Base-by-base conservation (phyloP, 1,140 invertebrate genomes). In the Drosophila pruinosa region DNA sequence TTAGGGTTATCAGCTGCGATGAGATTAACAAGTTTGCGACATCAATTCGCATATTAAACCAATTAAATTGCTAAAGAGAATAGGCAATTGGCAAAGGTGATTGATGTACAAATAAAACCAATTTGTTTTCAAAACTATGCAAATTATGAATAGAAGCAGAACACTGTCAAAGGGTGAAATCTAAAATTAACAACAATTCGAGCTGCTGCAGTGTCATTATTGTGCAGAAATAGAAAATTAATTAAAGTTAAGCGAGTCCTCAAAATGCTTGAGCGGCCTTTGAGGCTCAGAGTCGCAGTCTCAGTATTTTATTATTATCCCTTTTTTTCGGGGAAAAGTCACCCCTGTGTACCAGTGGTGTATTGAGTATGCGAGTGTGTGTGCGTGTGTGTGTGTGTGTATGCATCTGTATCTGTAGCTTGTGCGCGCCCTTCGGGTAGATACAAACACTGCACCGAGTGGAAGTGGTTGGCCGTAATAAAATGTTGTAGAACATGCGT, bases 401-500 rank as follows among this genome's bases (percentile, higher is more conserved):
- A 4, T 65, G 38, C 54, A 28, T 38, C 48, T 56, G 53, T 67
- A 43, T 54, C 21, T 58, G 63, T 67, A 15, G 10, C 22, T 14
- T 53, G 38, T 52, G 73, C 50, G 63, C 53, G 73, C 63, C 70
- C 72, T 75, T 68, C 47, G 73, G 69, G 73, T 75, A 76, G 73
- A 73, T 72, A 73, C 70, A 69, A 67, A 68, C 69, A 65, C 48
- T 63, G 67, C 72, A 73, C 50, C 70, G 73, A 76, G 73, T 76
- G 73, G 73, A 70, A 76, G 73, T 76, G 73, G 73, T 76, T 76
- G 73, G 70, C 73, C 73, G 58, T 76, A 50, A 50, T 76, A 69
- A 72, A 76, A 68, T 76, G 70, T 76, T 76, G 73, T 76, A 76
- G 52, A 73, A 76, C 73, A 76, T 68, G 70, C 63, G 63, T 68